Conservation (phyloP, 2,888 invertebrate species). For the Girardia tigrina region DNA sequence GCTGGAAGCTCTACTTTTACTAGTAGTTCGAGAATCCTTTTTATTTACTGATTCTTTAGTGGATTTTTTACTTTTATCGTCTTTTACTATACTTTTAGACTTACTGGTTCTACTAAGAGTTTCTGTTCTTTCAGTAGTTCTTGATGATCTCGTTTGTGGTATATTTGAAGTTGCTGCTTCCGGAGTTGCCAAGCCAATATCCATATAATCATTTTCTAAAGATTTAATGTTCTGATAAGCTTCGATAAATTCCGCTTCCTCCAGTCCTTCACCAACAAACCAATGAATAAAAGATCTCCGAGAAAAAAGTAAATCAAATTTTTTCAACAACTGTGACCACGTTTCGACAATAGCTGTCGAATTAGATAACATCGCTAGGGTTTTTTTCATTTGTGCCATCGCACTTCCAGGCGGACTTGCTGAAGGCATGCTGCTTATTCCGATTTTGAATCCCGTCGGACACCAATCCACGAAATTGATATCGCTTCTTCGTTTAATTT, state of each 20-base stretch:
- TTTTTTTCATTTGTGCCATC: constrained; percentile 60
- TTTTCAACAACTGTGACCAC: constrained; percentile 65
- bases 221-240: constrained; percentile 66
- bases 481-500: constrained; percentile 30
- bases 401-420: constrained; percentile 47
- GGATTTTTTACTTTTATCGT: neutral
- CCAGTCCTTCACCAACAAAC: constrained; percentile 68
- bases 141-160: too few relatives aligned
- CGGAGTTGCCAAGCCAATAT: constrained; percentile 44
- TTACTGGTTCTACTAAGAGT: neutral
- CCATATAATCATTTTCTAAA: constrained; percentile 51
- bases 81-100: neutral
- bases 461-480: constrained; percentile 36
- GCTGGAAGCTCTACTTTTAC: too few relatives aligned
- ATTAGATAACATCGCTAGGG: constrained; percentile 73
- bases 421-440: constrained; percentile 31
- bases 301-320: constrained; percentile 60
- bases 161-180: neutral
- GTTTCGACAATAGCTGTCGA: constrained; percentile 78
- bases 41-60: too few relatives aligned
- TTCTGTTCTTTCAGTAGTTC: too few relatives aligned
- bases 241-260: constrained; percentile 69
- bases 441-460: constrained; percentile 35
- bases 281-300: constrained; percentile 76
- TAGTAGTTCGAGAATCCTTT: too few relatives aligned